Conservation (phyloP, 2,113 vertebrate genomes). For the Hypocryptadius cinnamomeus region DNA sequence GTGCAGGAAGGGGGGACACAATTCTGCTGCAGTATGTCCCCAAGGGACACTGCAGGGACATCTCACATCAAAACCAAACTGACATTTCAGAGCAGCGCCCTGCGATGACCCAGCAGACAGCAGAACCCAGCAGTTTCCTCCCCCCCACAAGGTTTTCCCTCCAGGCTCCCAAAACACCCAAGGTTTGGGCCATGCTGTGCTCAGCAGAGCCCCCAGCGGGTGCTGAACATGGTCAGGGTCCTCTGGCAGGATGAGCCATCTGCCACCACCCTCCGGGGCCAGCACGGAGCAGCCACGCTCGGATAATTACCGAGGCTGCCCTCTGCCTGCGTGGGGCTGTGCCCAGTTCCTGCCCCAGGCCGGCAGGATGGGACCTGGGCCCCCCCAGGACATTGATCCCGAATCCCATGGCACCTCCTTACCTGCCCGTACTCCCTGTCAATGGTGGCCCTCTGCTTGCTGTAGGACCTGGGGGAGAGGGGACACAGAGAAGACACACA, state of each 20-base stretch:
- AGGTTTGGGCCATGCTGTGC: neutral
- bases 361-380: neutral
- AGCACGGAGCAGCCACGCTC: accelerated
- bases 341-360: accelerated
- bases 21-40: neutral
- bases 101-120: constrained; percentile 26
- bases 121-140: neutral
- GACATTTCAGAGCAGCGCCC: neutral
- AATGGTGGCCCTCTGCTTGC: constrained; percentile 85
- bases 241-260: neutral
- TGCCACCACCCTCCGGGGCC: accelerated
- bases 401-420: neutral
- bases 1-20: neutral
- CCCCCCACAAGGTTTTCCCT: neutral
- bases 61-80: neutral
- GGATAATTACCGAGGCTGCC: accelerated
- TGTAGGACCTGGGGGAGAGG: constrained; percentile 77
- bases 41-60: neutral
- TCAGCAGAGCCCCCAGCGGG: neutral
- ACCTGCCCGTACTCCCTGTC: constrained; percentile 91
- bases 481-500: neutral
- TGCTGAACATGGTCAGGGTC: accelerated
- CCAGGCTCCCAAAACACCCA: neutral
- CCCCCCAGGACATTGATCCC: accelerated
- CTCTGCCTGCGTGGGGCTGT: accelerated